Base-by-base conservation (phyloP, 1,140 invertebrate genomes). In the Anastrepha obliqua region DNA sequence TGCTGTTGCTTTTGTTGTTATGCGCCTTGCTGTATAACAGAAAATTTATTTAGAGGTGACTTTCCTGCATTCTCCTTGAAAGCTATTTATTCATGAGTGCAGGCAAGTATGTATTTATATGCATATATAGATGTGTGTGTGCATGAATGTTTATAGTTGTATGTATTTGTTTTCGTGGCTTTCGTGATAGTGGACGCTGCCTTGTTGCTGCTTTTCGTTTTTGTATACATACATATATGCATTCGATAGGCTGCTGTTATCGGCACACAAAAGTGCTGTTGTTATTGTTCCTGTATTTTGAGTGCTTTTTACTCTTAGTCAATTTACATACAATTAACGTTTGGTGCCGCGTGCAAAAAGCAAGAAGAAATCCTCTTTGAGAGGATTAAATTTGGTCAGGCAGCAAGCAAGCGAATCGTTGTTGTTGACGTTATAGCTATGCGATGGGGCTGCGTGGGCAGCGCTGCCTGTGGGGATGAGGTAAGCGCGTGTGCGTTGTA, bases 321-420 rank as follows among this genome's bases (percentile, higher is more conserved):
- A 81, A 86, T 86, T 86, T 62, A 60, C 85, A 62, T 65, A 81
- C 74, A 81, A 81, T 55, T 81, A 55, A 13, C 87, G 20, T 78
- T 90, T 92, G 91, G 91, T 91, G 91, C 89, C 91, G 91, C 90
- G 91, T 91, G 91, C 91, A 92, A 88, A 87, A 85, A 70, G 59
- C 78, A 87, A 90, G 42, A 88, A 92, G 91, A 92, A 92, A 92
- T 92, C 91, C 91, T 92, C 91, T 92, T 92, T 92, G 91, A 91
- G 90, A 92, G 91, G 91, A 92, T 92, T 92, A 92, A 92, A 90
- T 78, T 44, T 78, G 74, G 74, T 17, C 74, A 81, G 42, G 67
- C 67, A 44, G 42, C 42, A 15, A n/a, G 15, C 42, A 42, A n/a
- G 13, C 47, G 9, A 67, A 91, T 90, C 89, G 89, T 87, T 62